These are phyloP conservation scores for Conus ventricosus DNA, from an alignment of 1,140 invertebrate genomes.

Conservation along the genomic window DNA sequence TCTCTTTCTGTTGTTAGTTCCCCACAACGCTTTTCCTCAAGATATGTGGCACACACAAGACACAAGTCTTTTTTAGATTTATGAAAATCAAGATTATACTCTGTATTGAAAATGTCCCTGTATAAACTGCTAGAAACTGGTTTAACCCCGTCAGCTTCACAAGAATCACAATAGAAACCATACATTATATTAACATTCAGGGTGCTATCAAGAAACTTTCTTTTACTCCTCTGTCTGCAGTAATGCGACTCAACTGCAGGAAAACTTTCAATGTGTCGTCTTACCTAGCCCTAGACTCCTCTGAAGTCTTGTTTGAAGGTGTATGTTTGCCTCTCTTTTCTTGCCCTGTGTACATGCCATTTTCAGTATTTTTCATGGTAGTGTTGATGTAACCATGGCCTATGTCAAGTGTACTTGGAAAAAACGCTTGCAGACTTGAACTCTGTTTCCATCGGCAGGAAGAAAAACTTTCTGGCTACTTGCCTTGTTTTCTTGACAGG, in stretches of 20 bases:
- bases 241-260: conserved; percentile 45
- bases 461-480: conserved; percentile 17
- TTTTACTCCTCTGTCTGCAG: conserved; percentile 39
- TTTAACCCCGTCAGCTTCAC: conserved; percentile 16
- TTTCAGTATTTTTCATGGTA: conserved; percentile 34
- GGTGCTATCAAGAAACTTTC: conserved; percentile 39
- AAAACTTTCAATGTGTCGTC: conserved; percentile 50
- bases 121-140: conserved; percentile 32
- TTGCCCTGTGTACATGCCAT: conserved; percentile 29
- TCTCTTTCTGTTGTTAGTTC: conserved; percentile 2
- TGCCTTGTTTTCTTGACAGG: conserved; percentile 15
- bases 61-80: conserved; percentile 23
- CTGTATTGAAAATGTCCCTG: conserved; percentile 39
- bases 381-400: conserved; percentile 27
- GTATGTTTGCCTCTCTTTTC: conserved; percentile 40
- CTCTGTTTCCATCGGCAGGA: not conserved
- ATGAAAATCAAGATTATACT: conserved; percentile 51
- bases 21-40: conserved; percentile 18
- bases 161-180: conserved; percentile 45
- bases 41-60: conserved; percentile 26
- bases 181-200: conserved; percentile 46
- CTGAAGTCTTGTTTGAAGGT: conserved; percentile 42
- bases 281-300: conserved; percentile 18
- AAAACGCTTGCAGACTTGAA: conserved; percentile 42
- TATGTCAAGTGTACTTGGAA: conserved; percentile 48